Base-by-base conservation (phyloP, 2,888 invertebrate genomes). In the Steinernema carpocapsae region DNA sequence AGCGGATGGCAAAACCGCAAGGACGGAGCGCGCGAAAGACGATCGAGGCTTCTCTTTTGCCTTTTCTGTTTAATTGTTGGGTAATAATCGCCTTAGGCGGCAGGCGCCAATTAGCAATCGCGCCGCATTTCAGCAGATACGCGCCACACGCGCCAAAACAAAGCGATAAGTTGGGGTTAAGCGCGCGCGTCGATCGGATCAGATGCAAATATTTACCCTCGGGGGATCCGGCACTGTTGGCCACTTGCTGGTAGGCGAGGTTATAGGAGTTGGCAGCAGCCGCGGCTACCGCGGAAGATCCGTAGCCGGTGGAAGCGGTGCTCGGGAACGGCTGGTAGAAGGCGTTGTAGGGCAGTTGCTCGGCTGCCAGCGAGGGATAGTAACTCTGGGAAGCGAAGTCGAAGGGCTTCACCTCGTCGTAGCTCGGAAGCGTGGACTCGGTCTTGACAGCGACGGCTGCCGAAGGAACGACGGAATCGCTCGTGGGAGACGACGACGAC, bases 401-500 rank as follows among this genome's bases (percentile, higher is more conserved):
- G 24, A 26, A 24, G 24, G 56, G 64, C 37, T 64, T 64, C 64
- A 64, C 64, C 17, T 64, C 64, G 64, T 64, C 64, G 32, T 29
- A 7, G 64, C 29, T 17, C 29, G 64, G 1, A 17, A 29, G 12
- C 2, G 64, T 24, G 29, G 64, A 32, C 37, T 64, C 64, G 64
- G 64, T 32, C 37, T 64, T 64, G 29, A 64, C 64, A 32, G 64
- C 64, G 32, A 64, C 37, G 32, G 32, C 64, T 4, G 64, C 32
- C 64, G 64, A 64, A 14, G 64, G 64, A 26, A 64, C 64, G 64
- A 64, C 64, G 64, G 64, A 64, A 64, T 64, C 64, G 64, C 37
- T 32, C 32, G 64, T 26, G 56, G 56, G 56, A 3, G 56, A 56
- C 64, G 64, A 17, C 6, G 64, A 64, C 29, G 64, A 64, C 64